Base-by-base conservation (phyloP, 2,888 invertebrate genomes). In the Euspilapteryx auroguttella region DNA sequence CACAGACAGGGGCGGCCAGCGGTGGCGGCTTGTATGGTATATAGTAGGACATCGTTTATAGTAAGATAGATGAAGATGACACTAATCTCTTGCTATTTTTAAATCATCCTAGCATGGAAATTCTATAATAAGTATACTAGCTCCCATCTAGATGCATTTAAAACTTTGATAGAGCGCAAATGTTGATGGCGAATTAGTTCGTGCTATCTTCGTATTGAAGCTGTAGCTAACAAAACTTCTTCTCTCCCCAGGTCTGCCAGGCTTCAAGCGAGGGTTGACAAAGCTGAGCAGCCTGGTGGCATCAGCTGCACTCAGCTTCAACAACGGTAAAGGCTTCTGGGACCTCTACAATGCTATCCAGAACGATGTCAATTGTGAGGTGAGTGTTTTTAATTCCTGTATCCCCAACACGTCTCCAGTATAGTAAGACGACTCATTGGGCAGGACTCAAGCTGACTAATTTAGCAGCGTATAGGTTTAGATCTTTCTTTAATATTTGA, bases 241-340 rank as follows among this genome's bases (percentile, higher is more conserved):
- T n/a, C n/a, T n/a, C n/a, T n/a, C n/a, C n/a, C 12, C 55, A 76
- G 76, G 79, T 43, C 64, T 85, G 3, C 82, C 85, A 20, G 85
- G 85, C 27, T 79, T 91, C 42, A 87, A 89, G 48, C 80, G 80
- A 9, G 80, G 80, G 22, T 69, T 91, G 21, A 86, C 87, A 8
- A 89, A 84, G 59, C 57, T 86, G 17, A 82, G 86, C 38, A 92
- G 90, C 52, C 68, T 89, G 47, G 79, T 80, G 2, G 87, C 89
- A 0, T 86, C 86, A 2, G 89, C 89, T 57, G 86, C 86, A 20
- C 78, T 90, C 30, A 88, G 88, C 55, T 82, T 81, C 43, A 81
- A 85, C 39, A 83, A 85, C 35, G 85, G 83, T 11, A 81, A 83
- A 27, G 85, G 87, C 12, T 89, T 89, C 66, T 89, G 87, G 86